A percentile compares a stretch with the other conserved stretches of the same genome.
Evolutionary conservation across 2,888 invertebrate species (phyloP).

Genomic region (Rhagonycha lutea): DNA sequence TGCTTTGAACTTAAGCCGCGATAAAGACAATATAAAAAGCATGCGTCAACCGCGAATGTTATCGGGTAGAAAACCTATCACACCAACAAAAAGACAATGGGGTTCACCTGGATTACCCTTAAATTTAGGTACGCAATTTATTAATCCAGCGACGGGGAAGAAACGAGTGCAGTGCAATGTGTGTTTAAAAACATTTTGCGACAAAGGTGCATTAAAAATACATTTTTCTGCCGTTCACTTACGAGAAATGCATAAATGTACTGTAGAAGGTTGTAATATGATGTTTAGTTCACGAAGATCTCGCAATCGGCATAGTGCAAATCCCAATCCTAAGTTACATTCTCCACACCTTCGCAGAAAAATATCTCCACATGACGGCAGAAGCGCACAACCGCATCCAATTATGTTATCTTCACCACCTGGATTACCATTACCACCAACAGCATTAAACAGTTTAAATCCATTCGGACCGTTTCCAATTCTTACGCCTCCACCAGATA

Average conservation of each 20-base stretch:
- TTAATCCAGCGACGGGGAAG: constrained; percentile 92
- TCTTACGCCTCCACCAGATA: constrained; percentile 70
- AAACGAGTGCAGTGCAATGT: constrained; percentile 98
- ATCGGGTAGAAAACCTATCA: constrained; percentile 67
- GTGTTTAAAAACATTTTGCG: constrained; percentile 98
- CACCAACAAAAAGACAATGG: constrained; percentile 81
- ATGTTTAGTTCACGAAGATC: constrained; percentile 98
- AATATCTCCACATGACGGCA: constrained; percentile 91
- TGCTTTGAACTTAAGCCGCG: constrained; percentile 68
- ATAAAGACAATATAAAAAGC: constrained; percentile 57
- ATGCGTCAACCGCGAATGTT: constrained; percentile 53
- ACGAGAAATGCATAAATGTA: constrained; percentile 99
- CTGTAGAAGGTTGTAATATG: constrained; percentile 98
- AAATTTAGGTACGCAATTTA: constrained; percentile 86
- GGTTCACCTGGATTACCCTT: constrained; percentile 76
- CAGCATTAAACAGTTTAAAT: constrained; percentile 71
- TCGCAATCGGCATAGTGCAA: constrained; percentile 94
- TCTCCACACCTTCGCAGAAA: constrained; percentile 92
- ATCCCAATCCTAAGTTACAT: constrained; percentile 97
- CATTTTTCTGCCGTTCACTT: constrained; percentile 99
- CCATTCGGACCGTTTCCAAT: constrained; percentile 81
- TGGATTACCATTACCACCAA: constrained; percentile 65
- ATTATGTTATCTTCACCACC: constrained; percentile 76
- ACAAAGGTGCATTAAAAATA: constrained; percentile 98
- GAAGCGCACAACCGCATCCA: constrained; percentile 85